Base-by-base conservation (phyloP, 2,888 invertebrate species). In the Aquatica leii region DNA sequence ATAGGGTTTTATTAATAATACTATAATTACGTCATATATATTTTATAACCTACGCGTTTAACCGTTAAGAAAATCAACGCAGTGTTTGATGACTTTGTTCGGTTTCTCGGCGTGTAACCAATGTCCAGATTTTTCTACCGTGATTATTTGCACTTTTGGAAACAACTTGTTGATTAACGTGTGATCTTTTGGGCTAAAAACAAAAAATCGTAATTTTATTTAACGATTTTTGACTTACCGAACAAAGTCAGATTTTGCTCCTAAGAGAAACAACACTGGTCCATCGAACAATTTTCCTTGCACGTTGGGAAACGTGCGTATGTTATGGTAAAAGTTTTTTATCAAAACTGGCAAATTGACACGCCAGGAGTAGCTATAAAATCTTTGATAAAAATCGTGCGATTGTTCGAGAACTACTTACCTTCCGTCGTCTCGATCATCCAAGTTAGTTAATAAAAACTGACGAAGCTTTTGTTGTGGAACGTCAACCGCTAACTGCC, bases 361-460 rank as follows among this genome's bases (percentile, higher is more conserved):
- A 67, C 91, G 86, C 95, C 96, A 97, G 24, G 85, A 84, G 72
- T 87, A 91, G 31, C 83, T 84, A 60, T 59, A 73, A 65, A 2
- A 12, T 37, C 11, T 37, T 11, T 5, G 2, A 40, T 21, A n/a
- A 46, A 17, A 9, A 24, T 35, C 14, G 24, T 6, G 24, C 4
- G 6, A 24, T 50, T 12, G 5, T 41, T 41, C 6, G n/a, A 41
- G 12, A 6, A 40, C 5, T 3, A 5, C 18, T n/a, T 68, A 80
- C 80, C 75, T 77, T 59, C 79, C 79, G 63, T 78, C 74, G 18
- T 68, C 62, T 56, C 73, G 73, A 63, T 77, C 75, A n/a, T 90
- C 86, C 54, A 98, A 83, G 81, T 98, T 98, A 18, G 93, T 92
- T 62, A 97, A 84, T 15, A 98, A 82, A 79, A 97, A 98, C 77